Evolutionary conservation across 1,140 invertebrate species (phyloP), one percentile per base, ranked within the genome.

Genomic region (Zaprionus ghesquierei): DNA sequence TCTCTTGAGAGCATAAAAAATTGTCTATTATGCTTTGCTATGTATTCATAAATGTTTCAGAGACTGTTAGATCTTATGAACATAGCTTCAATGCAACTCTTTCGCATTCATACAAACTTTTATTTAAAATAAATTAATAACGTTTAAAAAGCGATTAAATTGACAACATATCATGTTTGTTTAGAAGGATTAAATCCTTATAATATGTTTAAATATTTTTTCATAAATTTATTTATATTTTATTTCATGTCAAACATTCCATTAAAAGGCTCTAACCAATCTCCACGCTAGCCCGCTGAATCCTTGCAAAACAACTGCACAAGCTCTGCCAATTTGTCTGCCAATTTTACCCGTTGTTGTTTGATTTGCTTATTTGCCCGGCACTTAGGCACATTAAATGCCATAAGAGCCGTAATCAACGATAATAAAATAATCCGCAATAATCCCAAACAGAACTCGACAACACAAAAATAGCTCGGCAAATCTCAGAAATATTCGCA

Each of bases 351-450:
- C 15, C 29, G 22, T 27, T 71, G 62, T 71, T 71, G 62, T 71
- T 72, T 66, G 63, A 31, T 41, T 51, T 41, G 18, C 22, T 27
- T 44, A 46, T 65, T 46, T 46, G 35, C 23, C 44, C 51, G 59
- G n/a, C 69, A 70, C 66, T 70, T 70, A 13, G 60, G 18, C 46
- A 53, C 66, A 69, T 69, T 69, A 54, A 69, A 54, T 64, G 55
- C 33, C 54, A 27, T 55, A 46, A 70, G 53, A 64, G 62, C 58
- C 35, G 27, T 33, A 50, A 38, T 51, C 55, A 71, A 66, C 56
- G 71, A 61, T 72, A 70, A 65, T 49, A n/a, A 71, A 51, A 71
- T 71, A 65, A 71, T 66, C 55, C 62, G 20, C 18, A 22, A 46
- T 46, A 46, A 46, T 20, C 41, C 62, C 35, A n/a, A n/a, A 58